Evolutionary conservation across 2,797 vertebrate species (phyloP).

Genomic region (Syndactyla subalaris): DNA sequence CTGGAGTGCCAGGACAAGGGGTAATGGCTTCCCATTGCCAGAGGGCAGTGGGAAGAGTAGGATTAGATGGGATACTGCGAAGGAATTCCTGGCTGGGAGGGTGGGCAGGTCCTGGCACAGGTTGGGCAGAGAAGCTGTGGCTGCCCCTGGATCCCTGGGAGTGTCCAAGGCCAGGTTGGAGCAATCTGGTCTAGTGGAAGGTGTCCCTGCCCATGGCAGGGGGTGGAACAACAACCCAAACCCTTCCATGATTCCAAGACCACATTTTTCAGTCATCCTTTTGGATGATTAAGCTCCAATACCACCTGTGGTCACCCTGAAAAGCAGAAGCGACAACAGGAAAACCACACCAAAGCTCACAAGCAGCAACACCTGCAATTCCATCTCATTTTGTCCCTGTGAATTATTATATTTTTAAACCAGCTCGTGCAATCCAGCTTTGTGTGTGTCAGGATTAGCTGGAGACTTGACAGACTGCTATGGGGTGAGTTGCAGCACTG

Average conservation of each 20-base stretch:
- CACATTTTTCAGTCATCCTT: background rate
- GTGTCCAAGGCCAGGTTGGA: background rate
- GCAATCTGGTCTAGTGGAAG: accelerated
- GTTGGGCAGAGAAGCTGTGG: background rate
- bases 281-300: background rate
- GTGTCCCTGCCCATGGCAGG: background rate
- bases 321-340: background rate
- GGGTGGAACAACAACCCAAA: background rate
- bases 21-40: background rate
- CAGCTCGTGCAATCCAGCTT: background rate
- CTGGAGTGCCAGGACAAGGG: background rate
- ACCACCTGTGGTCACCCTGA: background rate
- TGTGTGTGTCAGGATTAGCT: background rate
- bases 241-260: background rate
- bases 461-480: background rate
- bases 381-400: background rate
- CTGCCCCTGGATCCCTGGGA: background rate
- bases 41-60: background rate
- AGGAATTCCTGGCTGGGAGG: accelerated
- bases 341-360: background rate
- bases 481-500: background rate
- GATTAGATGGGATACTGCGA: accelerated
- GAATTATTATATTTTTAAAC: background rate
- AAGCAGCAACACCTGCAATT: background rate
- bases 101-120: background rate